phyloP scores from a whole-genome alignment of 2,113 vertebrate species.

The Microcebus lehilahytsara region DNA sequence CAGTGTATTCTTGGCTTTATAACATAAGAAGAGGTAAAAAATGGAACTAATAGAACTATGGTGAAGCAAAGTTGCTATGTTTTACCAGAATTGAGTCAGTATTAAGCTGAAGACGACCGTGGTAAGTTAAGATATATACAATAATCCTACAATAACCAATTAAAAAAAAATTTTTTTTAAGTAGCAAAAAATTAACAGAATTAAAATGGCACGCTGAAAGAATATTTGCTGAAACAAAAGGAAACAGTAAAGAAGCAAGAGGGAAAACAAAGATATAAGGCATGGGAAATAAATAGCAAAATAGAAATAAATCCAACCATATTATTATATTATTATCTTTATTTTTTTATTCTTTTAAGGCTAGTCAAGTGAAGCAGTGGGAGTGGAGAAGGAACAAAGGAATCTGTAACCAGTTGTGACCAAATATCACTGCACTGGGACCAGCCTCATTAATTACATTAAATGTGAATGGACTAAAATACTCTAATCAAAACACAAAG shows the following conservation, averaged over 20 bases:
- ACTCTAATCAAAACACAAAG: too few relatives aligned
- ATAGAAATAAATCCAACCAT: neutral
- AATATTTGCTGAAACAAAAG: neutral
- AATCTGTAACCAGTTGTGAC: too few relatives aligned
- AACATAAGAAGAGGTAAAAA: neutral
- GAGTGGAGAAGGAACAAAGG: too few relatives aligned
- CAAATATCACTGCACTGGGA: too few relatives aligned
- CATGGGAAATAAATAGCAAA: neutral
- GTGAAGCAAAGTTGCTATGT: neutral
- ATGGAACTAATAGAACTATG: neutral
- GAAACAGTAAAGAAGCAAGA: neutral
- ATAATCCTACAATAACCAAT: neutral
- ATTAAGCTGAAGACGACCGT: neutral
- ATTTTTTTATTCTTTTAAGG: too few relatives aligned
- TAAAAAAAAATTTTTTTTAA: neutral
- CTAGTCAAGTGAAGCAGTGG: too few relatives aligned
- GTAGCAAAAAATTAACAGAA: neutral
- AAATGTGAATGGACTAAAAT: too few relatives aligned
- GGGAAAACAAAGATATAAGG: neutral
- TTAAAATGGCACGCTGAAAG: neutral
- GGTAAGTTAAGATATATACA: too few relatives aligned
- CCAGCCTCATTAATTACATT: too few relatives aligned
- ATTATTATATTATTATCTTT: neutral
- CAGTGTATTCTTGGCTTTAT: neutral
- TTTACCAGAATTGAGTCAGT: neutral